Evolutionary conservation across 64 coral and sea anemone genomes (phyloP), one percentile per base, ranked within the genome.

Genomic region (Montipora foliosa): DNA sequence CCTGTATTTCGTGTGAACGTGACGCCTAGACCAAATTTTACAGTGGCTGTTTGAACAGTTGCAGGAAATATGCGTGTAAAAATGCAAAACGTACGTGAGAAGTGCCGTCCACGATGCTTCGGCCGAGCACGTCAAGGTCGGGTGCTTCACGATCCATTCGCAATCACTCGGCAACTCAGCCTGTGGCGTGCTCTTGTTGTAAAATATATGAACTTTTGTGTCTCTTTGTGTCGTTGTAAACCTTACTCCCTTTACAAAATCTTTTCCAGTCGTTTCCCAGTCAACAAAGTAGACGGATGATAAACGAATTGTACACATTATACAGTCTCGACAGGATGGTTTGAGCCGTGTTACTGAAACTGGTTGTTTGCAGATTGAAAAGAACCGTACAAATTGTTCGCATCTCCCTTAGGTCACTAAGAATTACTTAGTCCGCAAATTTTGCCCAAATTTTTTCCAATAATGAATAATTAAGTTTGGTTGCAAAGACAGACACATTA

Each of bases 21-120:
- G 95, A n/a, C 64, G 95, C 37, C 77, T 93, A 1, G 76, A 66
- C 83, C 95, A 91, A 6, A 97, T 74, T 84, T 90, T 91, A 44
- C 95, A 97, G 50, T 48, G 82, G 15, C 68, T 81, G n/a, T 97
- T 90, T 47, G 76, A 8, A 73, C 89, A 94, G 17, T 90, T 83
- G 59, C 92, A 91, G 3, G 92, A 78, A 25, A 87, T 72, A 78
- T 97, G 95, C 4, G 95, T 94, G 82, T 97, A 97, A 51, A 97
- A 94, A 92, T 97, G 93, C 19, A 94, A 84, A 24, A 97, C 82
- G 58, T 94, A 97, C 1, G 95, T 97, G 16, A 97, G 75, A 46
- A 97, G 74, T 3, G 95, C 95, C 8, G 95, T 97, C 95, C 95
- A 97, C 7, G 95, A 94, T 0, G 95, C 95, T 45, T 97, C 95